Evolutionary conservation across 37 sponge, comb jelly and placozoan genomes (phyloP), one percentile per base, ranked within the genome.

Genomic region (Mnemiopsis leidyi): DNA sequence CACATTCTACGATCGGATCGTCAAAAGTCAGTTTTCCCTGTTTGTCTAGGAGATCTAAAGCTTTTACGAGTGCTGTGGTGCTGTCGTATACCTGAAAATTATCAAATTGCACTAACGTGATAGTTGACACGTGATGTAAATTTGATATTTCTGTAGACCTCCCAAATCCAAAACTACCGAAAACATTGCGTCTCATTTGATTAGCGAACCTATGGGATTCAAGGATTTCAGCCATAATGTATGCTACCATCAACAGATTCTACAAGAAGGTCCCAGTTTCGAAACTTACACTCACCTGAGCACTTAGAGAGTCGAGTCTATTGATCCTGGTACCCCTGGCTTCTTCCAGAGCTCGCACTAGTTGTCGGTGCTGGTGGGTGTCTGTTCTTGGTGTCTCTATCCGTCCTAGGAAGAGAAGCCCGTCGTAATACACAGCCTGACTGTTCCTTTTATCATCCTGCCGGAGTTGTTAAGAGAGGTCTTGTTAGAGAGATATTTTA

Each of bases 401-500:
- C 75, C 30, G 7, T 5, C 75, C 30, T n/a, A 71, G 25, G 5
- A 71, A 25, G 3, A 71, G 75, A 23, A 71, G n/a, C 5, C 75
- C 75, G 75, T 71, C 75, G 30, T 71, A 71, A 25, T 29, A 71
- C 7, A 71, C 75, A 23, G 75, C n/a, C 75, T 23, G n/a, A 5
- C 20, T 71, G 75, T 71, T 71, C n/a, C 30, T n/a, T n/a, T 71
- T n/a, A 25, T 71, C 30, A 71, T 71, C 75, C 75, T 71, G 30
- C n/a, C 5, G 61, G 61, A n/a, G n/a, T n/a, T n/a, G n/a, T n/a
- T n/a, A n/a, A n/a, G n/a, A n/a, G n/a, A n/a, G n/a, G n/a, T n/a
- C n/a, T n/a, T n/a, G n/a, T n/a, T n/a, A n/a, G n/a, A n/a, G n/a
- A n/a, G n/a, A n/a, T n/a, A n/a, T n/a, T n/a, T n/a, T n/a, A n/a